Conservation (phyloP, 2,888 invertebrate genomes). For the Biston stratarius region DNA sequence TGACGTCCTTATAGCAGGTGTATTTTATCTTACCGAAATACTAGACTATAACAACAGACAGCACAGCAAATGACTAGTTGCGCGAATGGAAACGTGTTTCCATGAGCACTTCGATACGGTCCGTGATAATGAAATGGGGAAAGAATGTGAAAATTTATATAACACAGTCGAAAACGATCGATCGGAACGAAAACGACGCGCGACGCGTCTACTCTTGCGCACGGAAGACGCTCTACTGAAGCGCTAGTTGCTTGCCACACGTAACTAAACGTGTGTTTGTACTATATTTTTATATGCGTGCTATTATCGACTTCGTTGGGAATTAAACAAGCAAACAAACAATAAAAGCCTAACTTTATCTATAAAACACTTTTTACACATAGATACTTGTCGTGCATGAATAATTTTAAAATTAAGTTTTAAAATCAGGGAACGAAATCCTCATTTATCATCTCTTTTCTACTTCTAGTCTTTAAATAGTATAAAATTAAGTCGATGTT, state of each 20-base stretch:
- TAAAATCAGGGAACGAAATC: too few species aligned
- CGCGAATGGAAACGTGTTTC: slow-evolving; percentile 37
- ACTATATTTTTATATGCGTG: slow-evolving; percentile 32
- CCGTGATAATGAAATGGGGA: slow-evolving; percentile 47
- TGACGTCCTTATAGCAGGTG: slow-evolving; percentile 50
- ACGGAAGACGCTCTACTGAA: slow-evolving; percentile 67
- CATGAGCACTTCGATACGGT: slow-evolving; percentile 46
- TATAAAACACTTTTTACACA: background rate
- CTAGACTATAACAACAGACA: slow-evolving; percentile 51
- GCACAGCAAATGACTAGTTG: slow-evolving; percentile 46
- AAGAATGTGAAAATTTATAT: slow-evolving; percentile 63
- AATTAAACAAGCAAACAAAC: slow-evolving; percentile 18
- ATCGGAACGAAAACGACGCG: slow-evolving; percentile 43
- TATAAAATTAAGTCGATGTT: too few species aligned
- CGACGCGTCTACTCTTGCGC: slow-evolving; percentile 62
- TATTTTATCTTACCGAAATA: slow-evolving; percentile 56
- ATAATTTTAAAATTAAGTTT: too few species aligned
- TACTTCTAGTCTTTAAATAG: too few species aligned
- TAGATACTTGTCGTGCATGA: background rate
- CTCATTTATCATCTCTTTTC: too few species aligned
- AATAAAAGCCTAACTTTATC: background rate
- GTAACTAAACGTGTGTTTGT: slow-evolving; percentile 53
- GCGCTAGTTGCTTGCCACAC: slow-evolving; percentile 33
- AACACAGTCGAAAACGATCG: slow-evolving; percentile 61
- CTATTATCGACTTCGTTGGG: slow-evolving; percentile 33